These are phyloP conservation scores for Sturmia bella DNA, from an alignment of 2,888 invertebrate genomes.

Conservation along the genomic window DNA sequence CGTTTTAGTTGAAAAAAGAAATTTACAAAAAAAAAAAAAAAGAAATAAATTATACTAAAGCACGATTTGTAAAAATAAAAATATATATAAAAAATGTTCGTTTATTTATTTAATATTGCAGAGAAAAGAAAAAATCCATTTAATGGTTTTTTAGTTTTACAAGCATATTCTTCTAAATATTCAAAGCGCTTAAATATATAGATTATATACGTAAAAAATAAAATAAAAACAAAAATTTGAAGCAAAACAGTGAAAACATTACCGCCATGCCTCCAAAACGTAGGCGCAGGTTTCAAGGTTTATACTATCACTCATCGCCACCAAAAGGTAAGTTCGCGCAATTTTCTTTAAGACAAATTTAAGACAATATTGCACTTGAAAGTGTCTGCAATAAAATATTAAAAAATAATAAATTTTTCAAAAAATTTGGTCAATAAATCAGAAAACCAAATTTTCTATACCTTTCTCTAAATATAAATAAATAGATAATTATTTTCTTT, in stretches of 20 bases:
- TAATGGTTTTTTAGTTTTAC: constrained; percentile 13
- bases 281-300: constrained; percentile 80
- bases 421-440: no score
- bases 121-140: neutral
- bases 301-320: constrained; percentile 82
- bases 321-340: constrained; percentile 80
- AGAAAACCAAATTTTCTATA: no score
- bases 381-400: no score
- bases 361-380: no score
- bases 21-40: constrained; percentile 2
- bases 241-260: neutral
- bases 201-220: no score
- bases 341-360: constrained; percentile 1
- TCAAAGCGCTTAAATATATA: no score
- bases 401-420: no score
- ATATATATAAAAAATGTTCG: no score
- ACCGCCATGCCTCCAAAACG: constrained; percentile 80
- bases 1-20: neutral
- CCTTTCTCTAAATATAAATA: no score
- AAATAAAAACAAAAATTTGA: neutral
- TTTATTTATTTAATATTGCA: neutral
- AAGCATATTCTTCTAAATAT: constrained; percentile 29
- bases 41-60: constrained; percentile 48
- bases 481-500: no score
- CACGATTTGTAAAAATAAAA: constrained; percentile 49